Conservation (phyloP, 2,888 invertebrate genomes). For the Steinernema scapterisci region DNA sequence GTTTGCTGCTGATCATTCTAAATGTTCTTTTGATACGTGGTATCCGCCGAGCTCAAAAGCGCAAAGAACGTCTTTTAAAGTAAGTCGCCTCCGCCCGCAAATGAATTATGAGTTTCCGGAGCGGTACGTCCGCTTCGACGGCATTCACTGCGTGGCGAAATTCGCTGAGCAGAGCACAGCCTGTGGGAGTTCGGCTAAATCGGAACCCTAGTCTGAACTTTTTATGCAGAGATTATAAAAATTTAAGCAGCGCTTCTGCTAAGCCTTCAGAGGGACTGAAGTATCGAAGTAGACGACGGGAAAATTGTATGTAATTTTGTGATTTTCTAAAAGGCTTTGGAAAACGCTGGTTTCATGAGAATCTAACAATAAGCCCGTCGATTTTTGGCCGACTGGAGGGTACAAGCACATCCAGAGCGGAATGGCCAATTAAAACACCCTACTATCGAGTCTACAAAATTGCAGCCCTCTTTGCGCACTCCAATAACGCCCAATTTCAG, state of each 20-base stretch:
- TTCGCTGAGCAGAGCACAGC: background rate
- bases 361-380: background rate
- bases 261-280: background rate
- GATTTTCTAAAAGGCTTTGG: too few species aligned
- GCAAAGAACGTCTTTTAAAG: conserved; percentile 78
- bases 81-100: conserved; percentile 30
- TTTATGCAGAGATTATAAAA: conserved; percentile 1
- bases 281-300: background rate
- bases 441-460: background rate
- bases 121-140: background rate
- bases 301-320: conserved; percentile 18
- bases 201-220: background rate
- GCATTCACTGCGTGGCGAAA: background rate
- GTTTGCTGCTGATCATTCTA: conserved; percentile 83
- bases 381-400: conserved; percentile 14
- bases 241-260: background rate
- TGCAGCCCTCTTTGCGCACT: background rate
- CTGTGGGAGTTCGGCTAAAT: background rate
- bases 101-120: background rate
- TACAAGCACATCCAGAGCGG: background rate
- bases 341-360: background rate
- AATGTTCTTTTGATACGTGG: conserved; percentile 85
- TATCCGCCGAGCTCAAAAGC: conserved; percentile 81
- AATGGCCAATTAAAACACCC: background rate
- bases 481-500: conserved; percentile 40